Evolutionary conservation across 2,888 invertebrate species (phyloP).

Genomic region (Druceiella hillmani): DNA sequence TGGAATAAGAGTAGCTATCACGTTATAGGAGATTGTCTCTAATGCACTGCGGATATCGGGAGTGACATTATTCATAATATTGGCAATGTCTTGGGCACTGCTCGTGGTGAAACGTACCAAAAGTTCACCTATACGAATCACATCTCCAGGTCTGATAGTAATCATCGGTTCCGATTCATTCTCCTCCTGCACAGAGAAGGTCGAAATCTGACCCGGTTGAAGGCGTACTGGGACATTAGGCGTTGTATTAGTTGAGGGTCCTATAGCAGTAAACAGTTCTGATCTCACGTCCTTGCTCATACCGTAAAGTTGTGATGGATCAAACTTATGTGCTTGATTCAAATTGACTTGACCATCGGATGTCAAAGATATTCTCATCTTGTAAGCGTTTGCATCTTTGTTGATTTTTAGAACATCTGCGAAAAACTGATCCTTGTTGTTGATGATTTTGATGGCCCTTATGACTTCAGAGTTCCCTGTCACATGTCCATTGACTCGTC

Average conservation of each 20-base stretch:
- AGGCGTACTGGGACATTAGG: constrained; percentile 36
- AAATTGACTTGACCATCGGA: constrained; percentile 42
- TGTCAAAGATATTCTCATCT: constrained; percentile 44
- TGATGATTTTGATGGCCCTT: constrained; percentile 44
- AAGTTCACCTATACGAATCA: constrained; percentile 36
- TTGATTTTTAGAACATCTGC: constrained; percentile 49
- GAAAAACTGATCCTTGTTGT: constrained; percentile 52
- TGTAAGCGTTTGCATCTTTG: constrained; percentile 48
- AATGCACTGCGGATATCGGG: constrained; percentile 38
- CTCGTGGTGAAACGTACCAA: constrained; percentile 36
- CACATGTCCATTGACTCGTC: constrained; percentile 41
- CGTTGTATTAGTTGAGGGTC: constrained; percentile 31
- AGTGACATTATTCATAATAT: constrained; percentile 36
- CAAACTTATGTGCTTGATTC: constrained; percentile 40
- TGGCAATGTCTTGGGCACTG: constrained; percentile 37
- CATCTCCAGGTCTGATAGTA: constrained; percentile 40
- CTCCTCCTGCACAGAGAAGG: no score
- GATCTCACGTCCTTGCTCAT: constrained; percentile 34
- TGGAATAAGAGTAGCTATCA: constrained; percentile 35
- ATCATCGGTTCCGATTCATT: constrained; percentile 26
- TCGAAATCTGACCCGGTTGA: no score
- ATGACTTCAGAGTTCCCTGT: constrained; percentile 54
- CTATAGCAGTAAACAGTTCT: constrained; percentile 35
- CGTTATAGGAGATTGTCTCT: constrained; percentile 39
- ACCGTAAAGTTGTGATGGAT: constrained; percentile 36